Percentiles rank a stretch among this genome's conserved stretches.
phyloP scores from a whole-genome alignment of 2,888 invertebrate genomes.

The Trichacis sp. region DNA sequence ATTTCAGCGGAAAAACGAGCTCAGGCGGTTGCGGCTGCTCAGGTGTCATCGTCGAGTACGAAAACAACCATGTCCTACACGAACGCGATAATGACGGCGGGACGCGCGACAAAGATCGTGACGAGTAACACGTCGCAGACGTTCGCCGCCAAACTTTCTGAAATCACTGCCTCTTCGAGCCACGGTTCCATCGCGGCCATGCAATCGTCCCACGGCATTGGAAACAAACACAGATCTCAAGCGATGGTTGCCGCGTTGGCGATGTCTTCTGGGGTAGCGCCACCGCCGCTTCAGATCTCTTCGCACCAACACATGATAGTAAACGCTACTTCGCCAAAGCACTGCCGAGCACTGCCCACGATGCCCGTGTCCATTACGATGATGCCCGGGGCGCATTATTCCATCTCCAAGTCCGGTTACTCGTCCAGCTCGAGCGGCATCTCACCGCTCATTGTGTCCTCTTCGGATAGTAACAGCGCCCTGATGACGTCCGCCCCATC shows the following conservation, averaged over 20 bases:
- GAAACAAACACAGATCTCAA: slow-evolving; percentile 54
- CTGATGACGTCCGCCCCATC: slow-evolving; percentile 53
- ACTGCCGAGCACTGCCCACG: slow-evolving; percentile 65
- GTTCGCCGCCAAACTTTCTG: slow-evolving; percentile 81
- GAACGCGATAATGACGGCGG: slow-evolving; percentile 72
- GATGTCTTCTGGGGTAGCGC: slow-evolving; percentile 54
- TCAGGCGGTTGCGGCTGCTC: slow-evolving; percentile 66
- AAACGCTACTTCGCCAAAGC: slow-evolving; percentile 64
- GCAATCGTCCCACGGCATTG: slow-evolving; percentile 53
- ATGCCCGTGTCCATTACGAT: slow-evolving; percentile 61
- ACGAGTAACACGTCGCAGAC: slow-evolving; percentile 76
- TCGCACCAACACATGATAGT: slow-evolving; percentile 53
- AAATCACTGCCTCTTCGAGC: slow-evolving; percentile 68
- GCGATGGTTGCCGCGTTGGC: slow-evolving; percentile 53
- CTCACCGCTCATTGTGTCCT: slow-evolving; percentile 43
- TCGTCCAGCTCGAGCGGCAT: slow-evolving; percentile 61
- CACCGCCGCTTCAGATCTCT: slow-evolving; percentile 54
- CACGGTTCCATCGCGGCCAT: slow-evolving; percentile 51
- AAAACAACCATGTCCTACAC: slow-evolving; percentile 74
- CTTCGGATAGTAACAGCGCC: slow-evolving; percentile 46
- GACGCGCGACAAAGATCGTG: slow-evolving; percentile 68
- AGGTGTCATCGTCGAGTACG: slow-evolving; percentile 70
- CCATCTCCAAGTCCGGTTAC: slow-evolving; percentile 54
- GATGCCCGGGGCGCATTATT: slow-evolving; percentile 53
- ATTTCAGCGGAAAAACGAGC: slow-evolving; percentile 70